Percentiles rank a stretch among this genome's conserved stretches.
Conservation (phyloP, 2,113 vertebrate genomes). For the Ammodytes dubius region DNA sequence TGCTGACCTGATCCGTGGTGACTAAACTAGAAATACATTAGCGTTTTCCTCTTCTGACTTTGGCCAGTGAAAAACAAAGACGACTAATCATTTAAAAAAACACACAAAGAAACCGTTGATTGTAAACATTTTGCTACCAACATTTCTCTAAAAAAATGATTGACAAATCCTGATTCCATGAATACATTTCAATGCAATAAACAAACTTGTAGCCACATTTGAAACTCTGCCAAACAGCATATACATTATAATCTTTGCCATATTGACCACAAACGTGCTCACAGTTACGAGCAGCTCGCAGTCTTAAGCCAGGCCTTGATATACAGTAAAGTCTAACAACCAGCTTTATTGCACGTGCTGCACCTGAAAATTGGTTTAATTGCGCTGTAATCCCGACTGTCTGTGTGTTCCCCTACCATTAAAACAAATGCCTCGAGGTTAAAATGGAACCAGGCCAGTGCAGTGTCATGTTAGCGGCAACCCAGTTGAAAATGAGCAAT, state of each 20-base stretch:
- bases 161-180: slow-evolving; percentile 47
- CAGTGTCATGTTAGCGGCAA: slow-evolving; percentile 13
- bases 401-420: slow-evolving; percentile 38
- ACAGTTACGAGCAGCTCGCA: not conserved
- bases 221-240: not conserved
- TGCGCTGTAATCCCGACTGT: slow-evolving; percentile 22
- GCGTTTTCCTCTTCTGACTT: not conserved
- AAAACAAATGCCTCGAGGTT: slow-evolving; percentile 56
- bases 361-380: slow-evolving; percentile 67
- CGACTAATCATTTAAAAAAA: not conserved
- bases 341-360: slow-evolving; percentile 42
- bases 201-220: not conserved
- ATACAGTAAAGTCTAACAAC: slow-evolving; percentile 52
- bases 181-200: not conserved
- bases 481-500: slow-evolving; percentile 44
- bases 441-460: slow-evolving; percentile 30
- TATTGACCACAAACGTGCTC: slow-evolving; percentile 10
- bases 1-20: not conserved
- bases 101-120: not conserved
- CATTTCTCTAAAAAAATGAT: not conserved
- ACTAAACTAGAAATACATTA: not conserved
- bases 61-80: not conserved
- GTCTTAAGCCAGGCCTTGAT: slow-evolving; percentile 7
- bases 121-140: not conserved
- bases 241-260: not conserved